A percentile compares a stretch with the other conserved stretches of the same genome.
Conservation (phyloP, 2,797 vertebrate genomes). For the Spheniscus humboldti region DNA sequence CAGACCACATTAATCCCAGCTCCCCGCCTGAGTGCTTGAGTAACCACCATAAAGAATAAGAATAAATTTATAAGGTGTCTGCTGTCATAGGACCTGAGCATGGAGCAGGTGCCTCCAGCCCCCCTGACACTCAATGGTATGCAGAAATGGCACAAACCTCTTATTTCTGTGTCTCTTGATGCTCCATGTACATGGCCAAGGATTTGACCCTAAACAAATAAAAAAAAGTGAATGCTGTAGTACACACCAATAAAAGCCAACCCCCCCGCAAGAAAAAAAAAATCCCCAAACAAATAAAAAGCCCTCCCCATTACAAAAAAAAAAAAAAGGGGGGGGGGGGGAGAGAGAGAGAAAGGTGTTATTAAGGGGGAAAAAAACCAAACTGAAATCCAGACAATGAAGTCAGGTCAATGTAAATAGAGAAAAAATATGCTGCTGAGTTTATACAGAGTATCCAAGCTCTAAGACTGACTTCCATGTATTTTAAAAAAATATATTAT, state of each 20-base stretch:
- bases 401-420: neutral
- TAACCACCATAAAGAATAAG: neutral
- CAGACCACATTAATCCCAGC: neutral
- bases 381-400: neutral
- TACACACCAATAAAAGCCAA: neutral
- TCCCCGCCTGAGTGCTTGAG: neutral
- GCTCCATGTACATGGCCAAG: slow-evolving; percentile 36
- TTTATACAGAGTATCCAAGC: neutral
- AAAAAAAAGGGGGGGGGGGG: no score
- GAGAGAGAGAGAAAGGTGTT: neutral
- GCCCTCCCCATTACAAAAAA: neutral
- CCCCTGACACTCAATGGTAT: neutral
- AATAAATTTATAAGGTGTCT: neutral
- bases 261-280: fast-evolving
- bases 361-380: neutral
- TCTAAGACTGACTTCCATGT: neutral
- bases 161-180: slow-evolving; percentile 45
- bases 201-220: slow-evolving; percentile 44
- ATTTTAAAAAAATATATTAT: neutral
- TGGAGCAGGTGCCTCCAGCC: neutral
- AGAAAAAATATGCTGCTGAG: neutral
- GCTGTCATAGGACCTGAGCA: neutral
- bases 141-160: slow-evolving; percentile 51
- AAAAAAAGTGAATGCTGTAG: slow-evolving; percentile 31
- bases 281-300: neutral